These are phyloP conservation scores for Sisor rabdophorus DNA, from an alignment of 2,113 vertebrate genomes.

Conservation along the genomic window DNA sequence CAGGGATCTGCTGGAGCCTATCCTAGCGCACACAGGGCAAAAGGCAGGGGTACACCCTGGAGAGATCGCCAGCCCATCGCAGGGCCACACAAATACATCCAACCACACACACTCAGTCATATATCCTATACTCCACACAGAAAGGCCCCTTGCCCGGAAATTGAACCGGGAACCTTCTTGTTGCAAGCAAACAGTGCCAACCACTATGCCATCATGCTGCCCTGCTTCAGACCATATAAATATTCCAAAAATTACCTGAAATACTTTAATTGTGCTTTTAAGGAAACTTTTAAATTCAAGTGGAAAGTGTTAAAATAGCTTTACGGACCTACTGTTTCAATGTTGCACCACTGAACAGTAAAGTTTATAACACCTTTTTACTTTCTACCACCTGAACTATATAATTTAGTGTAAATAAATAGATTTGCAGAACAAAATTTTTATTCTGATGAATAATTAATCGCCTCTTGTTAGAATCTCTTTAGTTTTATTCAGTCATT, in stretches of 20 bases:
- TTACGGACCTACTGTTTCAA: background rate
- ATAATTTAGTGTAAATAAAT: too few relatives aligned
- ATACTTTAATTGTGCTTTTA: background rate
- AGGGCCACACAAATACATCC: too few relatives aligned
- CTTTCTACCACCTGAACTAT: background rate
- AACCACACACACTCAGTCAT: too few relatives aligned
- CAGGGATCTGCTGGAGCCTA: too few relatives aligned
- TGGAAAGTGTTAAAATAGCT: background rate
- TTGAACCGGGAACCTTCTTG: too few relatives aligned
- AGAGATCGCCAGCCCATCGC: too few relatives aligned
- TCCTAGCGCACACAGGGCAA: too few relatives aligned
- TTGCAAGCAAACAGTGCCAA: too few relatives aligned
- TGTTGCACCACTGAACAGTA: background rate
- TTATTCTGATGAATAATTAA: background rate
- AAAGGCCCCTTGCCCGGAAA: too few relatives aligned
- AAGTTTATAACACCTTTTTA: background rate
- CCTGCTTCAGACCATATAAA: background rate
- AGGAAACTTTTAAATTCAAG: background rate
- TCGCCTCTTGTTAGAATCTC: background rate
- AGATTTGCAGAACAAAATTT: background rate
- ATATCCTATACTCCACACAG: too few relatives aligned
- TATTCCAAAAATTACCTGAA: background rate
- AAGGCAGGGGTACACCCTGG: too few relatives aligned
- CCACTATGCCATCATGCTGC: too few relatives aligned
- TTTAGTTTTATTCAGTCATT: background rate